phyloP scores from a whole-genome alignment of 2,888 invertebrate genomes.

The Drosophila atroscutellata region DNA sequence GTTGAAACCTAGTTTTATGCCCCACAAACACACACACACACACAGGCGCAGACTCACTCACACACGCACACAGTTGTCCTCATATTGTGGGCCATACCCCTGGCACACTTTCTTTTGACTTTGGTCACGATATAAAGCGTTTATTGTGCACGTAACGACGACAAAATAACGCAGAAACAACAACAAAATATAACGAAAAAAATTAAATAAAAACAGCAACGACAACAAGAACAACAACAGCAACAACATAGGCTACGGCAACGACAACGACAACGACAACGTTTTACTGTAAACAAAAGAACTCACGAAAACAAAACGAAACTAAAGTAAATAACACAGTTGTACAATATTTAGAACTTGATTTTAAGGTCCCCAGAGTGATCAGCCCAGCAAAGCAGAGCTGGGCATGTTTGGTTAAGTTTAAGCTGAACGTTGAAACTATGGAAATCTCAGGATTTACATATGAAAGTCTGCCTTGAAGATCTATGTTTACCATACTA shows the following conservation, averaged over 20 bases:
- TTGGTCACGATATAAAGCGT: slow-evolving; percentile 81
- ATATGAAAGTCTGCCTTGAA: background rate
- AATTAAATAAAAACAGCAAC: slow-evolving; percentile 66
- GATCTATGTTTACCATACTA: too few species aligned
- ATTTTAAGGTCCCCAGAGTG: background rate
- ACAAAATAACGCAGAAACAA: slow-evolving; percentile 58
- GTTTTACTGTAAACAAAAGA: slow-evolving; percentile 71
- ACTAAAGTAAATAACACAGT: slow-evolving; percentile 68
- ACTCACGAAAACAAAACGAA: slow-evolving; percentile 56
- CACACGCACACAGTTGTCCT: slow-evolving; percentile 30
- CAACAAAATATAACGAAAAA: slow-evolving; percentile 44
- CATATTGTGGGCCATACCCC: slow-evolving; percentile 72
- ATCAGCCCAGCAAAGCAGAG: background rate
- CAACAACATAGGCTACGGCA: slow-evolving; percentile 9
- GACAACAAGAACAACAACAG: slow-evolving; percentile 35
- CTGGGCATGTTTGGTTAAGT: background rate
- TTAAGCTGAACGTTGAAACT: background rate
- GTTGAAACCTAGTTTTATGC: slow-evolving; percentile 46
- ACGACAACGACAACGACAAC: slow-evolving; percentile 39
- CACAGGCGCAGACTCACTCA: slow-evolving; percentile 8
- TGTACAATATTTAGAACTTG: slow-evolving; percentile 14
- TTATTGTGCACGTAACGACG: slow-evolving; percentile 72
- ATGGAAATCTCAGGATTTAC: background rate
- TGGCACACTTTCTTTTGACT: slow-evolving; percentile 80
- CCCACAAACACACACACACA: slow-evolving; percentile 33